These are phyloP conservation scores for Melanchra persicariae DNA, from an alignment of 2,888 invertebrate species.

Conservation along the genomic window DNA sequence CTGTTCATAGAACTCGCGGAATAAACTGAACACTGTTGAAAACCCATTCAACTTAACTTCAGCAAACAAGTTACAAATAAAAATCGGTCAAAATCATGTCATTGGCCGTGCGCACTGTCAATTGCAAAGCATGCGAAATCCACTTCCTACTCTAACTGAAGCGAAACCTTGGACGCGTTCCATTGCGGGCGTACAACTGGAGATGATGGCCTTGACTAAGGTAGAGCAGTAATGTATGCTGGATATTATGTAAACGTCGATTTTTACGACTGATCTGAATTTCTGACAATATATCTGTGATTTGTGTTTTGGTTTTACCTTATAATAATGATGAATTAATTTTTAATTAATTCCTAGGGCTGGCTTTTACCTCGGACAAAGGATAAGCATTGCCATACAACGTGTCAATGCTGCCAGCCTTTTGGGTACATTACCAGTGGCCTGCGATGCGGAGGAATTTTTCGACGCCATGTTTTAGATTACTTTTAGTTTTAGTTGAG, in stretches of 20 bases:
- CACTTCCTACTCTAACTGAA: conserved; percentile 16
- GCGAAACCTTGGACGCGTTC: background rate
- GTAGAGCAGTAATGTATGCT: conserved; percentile 12
- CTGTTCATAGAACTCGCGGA: conserved; percentile 15
- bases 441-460: no score
- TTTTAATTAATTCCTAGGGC: background rate
- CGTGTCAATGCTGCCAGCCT: no score
- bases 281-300: background rate
- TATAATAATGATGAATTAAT: background rate
- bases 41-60: conserved; percentile 10
- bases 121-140: background rate
- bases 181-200: background rate
- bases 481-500: no score
- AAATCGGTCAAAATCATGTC: conserved; percentile 8
- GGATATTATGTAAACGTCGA: background rate
- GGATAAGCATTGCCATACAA: no score
- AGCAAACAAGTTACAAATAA: conserved; percentile 29
- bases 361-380: no score
- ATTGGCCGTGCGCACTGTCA: conserved; percentile 3
- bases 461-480: no score
- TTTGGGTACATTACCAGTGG: no score
- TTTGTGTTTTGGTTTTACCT: background rate
- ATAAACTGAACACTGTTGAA: conserved; percentile 12
- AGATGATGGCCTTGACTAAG: background rate
- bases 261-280: background rate